phyloP scores from a whole-genome alignment of 2,797 vertebrate species.

The Ctenopoma kingsleyae region DNA sequence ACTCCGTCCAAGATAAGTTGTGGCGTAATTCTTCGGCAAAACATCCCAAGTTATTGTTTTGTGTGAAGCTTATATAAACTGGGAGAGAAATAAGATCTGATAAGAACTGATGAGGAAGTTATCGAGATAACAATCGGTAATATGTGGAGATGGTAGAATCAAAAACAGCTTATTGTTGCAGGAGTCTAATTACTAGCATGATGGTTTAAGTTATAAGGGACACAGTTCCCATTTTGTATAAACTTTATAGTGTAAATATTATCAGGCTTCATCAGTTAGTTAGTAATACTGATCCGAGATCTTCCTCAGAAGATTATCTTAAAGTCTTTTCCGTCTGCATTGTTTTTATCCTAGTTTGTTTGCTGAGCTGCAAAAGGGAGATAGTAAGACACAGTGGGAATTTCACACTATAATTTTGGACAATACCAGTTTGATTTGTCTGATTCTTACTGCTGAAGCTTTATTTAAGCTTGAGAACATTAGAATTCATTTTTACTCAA shows the following conservation, averaged over 20 bases:
- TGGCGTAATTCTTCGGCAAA: constrained; percentile 46
- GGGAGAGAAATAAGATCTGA: constrained; percentile 43
- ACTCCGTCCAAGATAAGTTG: constrained; percentile 11
- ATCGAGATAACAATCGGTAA: constrained; percentile 8
- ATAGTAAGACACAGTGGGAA: background rate
- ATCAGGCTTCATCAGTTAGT: background rate
- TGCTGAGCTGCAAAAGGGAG: background rate
- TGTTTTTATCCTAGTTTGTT: background rate
- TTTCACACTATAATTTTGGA: background rate
- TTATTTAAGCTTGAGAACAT: background rate
- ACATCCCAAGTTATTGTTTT: constrained; percentile 29
- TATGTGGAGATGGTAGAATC: constrained; percentile 2
- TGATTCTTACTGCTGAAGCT: background rate
- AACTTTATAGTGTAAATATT: too few relatives aligned
- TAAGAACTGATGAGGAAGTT: constrained; percentile 24
- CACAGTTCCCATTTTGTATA: too few relatives aligned
- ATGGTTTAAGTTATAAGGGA: too few relatives aligned
- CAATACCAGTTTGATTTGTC: constrained; percentile 1
- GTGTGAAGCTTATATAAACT: constrained; percentile 36
- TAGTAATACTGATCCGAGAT: too few relatives aligned
- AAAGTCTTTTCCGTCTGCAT: background rate
- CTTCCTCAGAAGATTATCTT: background rate
- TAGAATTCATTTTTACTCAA: background rate
- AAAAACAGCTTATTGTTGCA: constrained; percentile 4
- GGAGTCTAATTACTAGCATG: background rate